Evolutionary conservation across 2,888 invertebrate species (phyloP), one percentile per base, ranked within the genome.

Genomic region (Theodoxus fluviatilis): DNA sequence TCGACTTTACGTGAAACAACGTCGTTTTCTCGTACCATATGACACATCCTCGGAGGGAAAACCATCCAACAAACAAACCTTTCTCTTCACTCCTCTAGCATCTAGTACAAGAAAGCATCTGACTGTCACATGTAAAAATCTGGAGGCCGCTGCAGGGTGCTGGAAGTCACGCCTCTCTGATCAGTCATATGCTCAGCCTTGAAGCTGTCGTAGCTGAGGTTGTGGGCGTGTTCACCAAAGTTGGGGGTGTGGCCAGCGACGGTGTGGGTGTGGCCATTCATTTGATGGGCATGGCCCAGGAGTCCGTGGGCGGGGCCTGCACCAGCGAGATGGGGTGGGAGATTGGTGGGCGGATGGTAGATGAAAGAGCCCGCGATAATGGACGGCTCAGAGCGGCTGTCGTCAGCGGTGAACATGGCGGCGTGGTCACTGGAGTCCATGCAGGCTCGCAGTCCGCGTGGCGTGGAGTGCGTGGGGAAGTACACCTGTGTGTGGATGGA

Each of bases 301-400:
- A 31, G 69, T 3, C 22, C 12, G 15, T n/a, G n/a, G n/a, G 31
- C 37, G 61, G 25, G 49, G 31, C 38, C 57, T 31, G 15, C 33
- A 31, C 22, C 52, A n/a, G 61, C 69, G 22, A 75, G 68, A 52
- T 75, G 75, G 31, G 75, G 73, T 12, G 75, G 75, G 15, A 75
- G 71, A 61, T 74, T 75, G 70, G 69, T 65, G n/a, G 75, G 75
- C 0, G 71, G 68, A 59, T 75, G 75, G 69, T 75, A 75, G 38
- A 75, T 73, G 61, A 75, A 75, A 49, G 74, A 74, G 31, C 75
- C 75, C 1, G 75, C 71, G 37, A 75, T 74, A 22, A 75, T 74
- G n/a, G 75, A 75, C 25, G 75, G 74, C 38, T 75, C 75, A 55
- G 71, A 74, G n/a, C 73, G 71, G 28, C 71, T 71, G 31, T 75